phyloP scores from a whole-genome alignment of 1,140 invertebrate species.

The Xylocopa sonorina region DNA sequence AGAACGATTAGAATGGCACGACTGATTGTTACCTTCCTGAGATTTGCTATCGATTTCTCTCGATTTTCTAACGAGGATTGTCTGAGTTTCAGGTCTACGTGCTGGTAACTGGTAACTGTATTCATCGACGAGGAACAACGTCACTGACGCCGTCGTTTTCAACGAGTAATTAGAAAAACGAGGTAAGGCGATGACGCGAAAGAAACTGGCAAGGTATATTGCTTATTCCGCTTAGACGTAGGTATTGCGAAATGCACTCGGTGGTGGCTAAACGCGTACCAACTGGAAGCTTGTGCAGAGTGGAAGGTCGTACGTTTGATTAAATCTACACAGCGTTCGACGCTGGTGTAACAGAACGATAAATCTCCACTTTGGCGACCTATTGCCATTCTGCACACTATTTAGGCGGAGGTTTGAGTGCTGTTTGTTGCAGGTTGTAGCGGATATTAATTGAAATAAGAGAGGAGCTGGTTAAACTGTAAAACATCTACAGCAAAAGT shows the following conservation, averaged over 20 bases:
- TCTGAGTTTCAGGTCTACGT: no score
- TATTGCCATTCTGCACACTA: not conserved
- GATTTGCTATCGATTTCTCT: not conserved
- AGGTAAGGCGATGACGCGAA: not conserved
- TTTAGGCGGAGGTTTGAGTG: not conserved
- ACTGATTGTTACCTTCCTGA: no score
- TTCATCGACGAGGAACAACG: not conserved
- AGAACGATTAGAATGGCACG: no score
- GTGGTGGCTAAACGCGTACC: not conserved
- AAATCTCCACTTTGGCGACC: not conserved
- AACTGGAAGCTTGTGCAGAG: not conserved
- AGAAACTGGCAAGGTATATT: slow-evolving; percentile 12
- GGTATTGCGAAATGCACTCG: not conserved
- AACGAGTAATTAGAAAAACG: not conserved
- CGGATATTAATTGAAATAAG: no score
- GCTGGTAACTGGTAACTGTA: no score
- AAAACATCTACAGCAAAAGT: no score
- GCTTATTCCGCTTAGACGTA: not conserved
- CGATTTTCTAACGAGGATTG: no score
- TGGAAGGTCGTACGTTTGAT: not conserved
- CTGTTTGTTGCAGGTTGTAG: no score
- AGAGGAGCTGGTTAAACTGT: no score
- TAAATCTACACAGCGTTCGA: not conserved
- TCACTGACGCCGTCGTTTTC: no score
- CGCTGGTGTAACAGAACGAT: not conserved